Evolutionary conservation across 2,797 vertebrate genomes (phyloP), one percentile per base, ranked within the genome.

Genomic region (Poeciliopsis presidionis): DNA sequence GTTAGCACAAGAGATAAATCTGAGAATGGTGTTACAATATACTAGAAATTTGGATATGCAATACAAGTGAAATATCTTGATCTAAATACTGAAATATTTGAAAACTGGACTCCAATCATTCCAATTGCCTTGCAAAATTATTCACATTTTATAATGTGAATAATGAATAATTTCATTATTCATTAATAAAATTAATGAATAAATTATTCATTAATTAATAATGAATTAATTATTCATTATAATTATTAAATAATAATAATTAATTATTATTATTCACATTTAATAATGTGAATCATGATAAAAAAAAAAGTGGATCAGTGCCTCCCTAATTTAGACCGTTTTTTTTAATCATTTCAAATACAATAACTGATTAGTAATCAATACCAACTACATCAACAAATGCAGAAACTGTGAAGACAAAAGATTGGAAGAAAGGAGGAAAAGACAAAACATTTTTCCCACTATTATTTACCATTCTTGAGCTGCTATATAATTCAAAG

Each of bases 1-100:
- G 65, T 43, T 75, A 61, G 30, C 12, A 53, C 67, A 75, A 78
- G 59, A 61, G 79, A 80, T 83, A 41, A 81, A 77, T 72, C 5
- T 30, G 28, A 46, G 65, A 11, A 59, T 25, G 28, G n/a, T 49
- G 59, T 47, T 45, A 51, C 43, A 47, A 30, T 69, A 25, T 45
- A 45, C 49, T 20, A 33, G 7, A 79, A 70, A 49, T 47, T 49
- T 45, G 13, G 77, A 3, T 46, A 16, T 49, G 73, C n/a, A 82
- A 72, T 14, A 8, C 13, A 79, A 22, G 28, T 49, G 14, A 20
- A 39, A 57, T 13, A 3, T 51, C 12, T 14, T 18, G 4, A 49
- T 9, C 30, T 51, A 67, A 51, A n/a, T 4, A 39, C 8, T 51
- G 22, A 33, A 45, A 59, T 30, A 8, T 36, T 30, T 51, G 3